A percentile compares a stretch with the other conserved stretches of the same genome.
Evolutionary conservation across 2,888 invertebrate species (phyloP).

Genomic region (Chloromyia formosa): DNA sequence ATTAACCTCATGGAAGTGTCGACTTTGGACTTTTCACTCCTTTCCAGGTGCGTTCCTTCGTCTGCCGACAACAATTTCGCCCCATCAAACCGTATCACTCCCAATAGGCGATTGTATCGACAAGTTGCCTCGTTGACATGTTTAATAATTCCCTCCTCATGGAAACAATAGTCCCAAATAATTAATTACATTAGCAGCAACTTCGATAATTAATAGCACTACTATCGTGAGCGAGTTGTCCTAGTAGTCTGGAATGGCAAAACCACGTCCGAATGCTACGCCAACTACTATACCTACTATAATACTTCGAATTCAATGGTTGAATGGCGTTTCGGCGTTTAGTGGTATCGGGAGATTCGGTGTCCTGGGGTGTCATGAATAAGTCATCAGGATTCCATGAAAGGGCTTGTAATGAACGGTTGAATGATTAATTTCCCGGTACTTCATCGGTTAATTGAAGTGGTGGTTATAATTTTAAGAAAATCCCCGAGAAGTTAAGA

Average conservation of each 20-base stretch:
- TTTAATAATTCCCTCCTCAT: constrained; percentile 38
- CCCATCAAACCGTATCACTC: neutral
- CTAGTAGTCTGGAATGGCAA: constrained; percentile 10
- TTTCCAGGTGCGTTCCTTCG: neutral
- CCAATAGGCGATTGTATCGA: constrained; percentile 14
- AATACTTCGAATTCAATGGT: neutral
- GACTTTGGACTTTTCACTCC: neutral
- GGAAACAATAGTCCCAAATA: constrained; percentile 42
- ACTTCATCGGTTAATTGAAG: constrained; percentile 39
- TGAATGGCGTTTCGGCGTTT: too few species aligned
- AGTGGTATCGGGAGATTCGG: too few species aligned
- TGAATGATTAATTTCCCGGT: constrained; percentile 40
- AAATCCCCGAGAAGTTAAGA: constrained; percentile 1
- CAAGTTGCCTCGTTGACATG: constrained; percentile 32
- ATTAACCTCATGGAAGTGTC: neutral
- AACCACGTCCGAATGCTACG: constrained; percentile 9
- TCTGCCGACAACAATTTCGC: neutral
- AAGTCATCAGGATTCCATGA: constrained; percentile 32
- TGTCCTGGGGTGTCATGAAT: constrained; percentile 14
- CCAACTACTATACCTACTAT: constrained; percentile 21
- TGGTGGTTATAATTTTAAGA: constrained; percentile 22
- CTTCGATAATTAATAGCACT: constrained; percentile 42
- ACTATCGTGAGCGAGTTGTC: constrained; percentile 8
- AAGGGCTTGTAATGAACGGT: constrained; percentile 40
- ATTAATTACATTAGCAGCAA: constrained; percentile 38